Conservation (phyloP, 2,888 invertebrate species). For the Ceraclea dissimilis region DNA sequence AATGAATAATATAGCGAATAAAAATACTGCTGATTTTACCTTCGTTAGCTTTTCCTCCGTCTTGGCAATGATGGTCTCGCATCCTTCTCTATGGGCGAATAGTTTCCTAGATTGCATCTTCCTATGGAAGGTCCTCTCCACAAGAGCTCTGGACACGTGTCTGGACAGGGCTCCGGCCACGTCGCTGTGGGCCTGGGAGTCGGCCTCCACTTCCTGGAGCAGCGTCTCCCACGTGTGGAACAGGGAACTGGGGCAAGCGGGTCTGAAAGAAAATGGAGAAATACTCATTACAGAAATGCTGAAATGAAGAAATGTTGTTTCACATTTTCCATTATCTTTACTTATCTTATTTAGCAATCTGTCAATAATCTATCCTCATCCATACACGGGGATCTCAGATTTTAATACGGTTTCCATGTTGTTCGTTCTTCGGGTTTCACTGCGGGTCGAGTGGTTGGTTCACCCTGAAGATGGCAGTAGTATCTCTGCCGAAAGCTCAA, state of each 20-base stretch:
- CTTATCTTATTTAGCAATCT: no score
- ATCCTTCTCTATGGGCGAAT: constrained; percentile 83
- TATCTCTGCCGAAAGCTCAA: no score
- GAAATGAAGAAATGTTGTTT: not conserved
- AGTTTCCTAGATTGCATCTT: constrained; percentile 88
- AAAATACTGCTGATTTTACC: no score
- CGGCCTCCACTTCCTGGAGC: constrained; percentile 84
- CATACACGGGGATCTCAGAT: no score
- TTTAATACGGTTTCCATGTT: no score
- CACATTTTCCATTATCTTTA: no score
- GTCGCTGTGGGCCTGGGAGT: constrained; percentile 78
- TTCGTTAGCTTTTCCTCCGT: constrained; percentile 71
- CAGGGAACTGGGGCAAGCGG: constrained; percentile 43
- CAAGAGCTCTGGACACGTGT: constrained; percentile 71
- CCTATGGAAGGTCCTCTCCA: constrained; percentile 82
- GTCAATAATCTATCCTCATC: no score
- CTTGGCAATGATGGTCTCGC: constrained; percentile 79
- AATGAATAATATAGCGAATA: no score
- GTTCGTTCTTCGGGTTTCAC: no score
- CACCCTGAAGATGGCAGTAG: no score
- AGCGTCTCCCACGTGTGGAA: constrained; percentile 88
- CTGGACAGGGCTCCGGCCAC: constrained; percentile 72
- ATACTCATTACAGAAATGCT: not conserved
- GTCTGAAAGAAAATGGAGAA: constrained; percentile 10
- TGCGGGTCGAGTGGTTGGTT: no score